These are phyloP conservation scores for Okapia johnstoni DNA, from an alignment of 2,113 vertebrate genomes.

Conservation along the genomic window DNA sequence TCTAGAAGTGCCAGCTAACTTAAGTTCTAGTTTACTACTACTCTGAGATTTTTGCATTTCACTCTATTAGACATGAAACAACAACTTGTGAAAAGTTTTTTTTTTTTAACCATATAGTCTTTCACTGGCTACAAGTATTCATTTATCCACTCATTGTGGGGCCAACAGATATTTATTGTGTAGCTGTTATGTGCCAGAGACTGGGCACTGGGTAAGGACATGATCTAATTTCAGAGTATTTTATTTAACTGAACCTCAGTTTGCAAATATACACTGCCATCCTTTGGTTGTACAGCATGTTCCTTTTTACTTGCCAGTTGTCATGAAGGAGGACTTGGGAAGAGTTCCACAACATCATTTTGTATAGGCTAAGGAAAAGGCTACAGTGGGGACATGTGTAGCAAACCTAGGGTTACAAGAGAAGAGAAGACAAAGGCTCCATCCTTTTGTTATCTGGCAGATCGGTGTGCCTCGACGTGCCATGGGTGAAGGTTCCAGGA, in stretches of 20 bases:
- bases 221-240: not conserved
- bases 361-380: not conserved
- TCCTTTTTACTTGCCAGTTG: not conserved
- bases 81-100: not conserved
- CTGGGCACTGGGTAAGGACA: not conserved
- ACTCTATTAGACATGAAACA: not conserved
- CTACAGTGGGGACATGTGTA: not conserved
- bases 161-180: not conserved
- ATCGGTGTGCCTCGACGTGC: rapidly evolving
- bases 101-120: not conserved
- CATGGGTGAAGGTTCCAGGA: not conserved
- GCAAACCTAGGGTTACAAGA: not conserved
- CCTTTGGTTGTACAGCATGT: not conserved
- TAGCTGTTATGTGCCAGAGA: not conserved
- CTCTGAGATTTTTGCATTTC: not conserved
- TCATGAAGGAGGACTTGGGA: not conserved
- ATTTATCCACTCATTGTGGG: not conserved
- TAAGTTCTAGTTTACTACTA: not conserved
- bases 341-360: not conserved
- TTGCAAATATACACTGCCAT: not conserved
- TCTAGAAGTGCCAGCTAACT: not conserved
- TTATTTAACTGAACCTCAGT: not conserved
- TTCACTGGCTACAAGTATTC: not conserved
- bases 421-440: not conserved
- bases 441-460: not conserved